These are phyloP conservation scores for Esox lucius DNA, from an alignment of 2,797 vertebrate genomes.

Conservation along the genomic window DNA sequence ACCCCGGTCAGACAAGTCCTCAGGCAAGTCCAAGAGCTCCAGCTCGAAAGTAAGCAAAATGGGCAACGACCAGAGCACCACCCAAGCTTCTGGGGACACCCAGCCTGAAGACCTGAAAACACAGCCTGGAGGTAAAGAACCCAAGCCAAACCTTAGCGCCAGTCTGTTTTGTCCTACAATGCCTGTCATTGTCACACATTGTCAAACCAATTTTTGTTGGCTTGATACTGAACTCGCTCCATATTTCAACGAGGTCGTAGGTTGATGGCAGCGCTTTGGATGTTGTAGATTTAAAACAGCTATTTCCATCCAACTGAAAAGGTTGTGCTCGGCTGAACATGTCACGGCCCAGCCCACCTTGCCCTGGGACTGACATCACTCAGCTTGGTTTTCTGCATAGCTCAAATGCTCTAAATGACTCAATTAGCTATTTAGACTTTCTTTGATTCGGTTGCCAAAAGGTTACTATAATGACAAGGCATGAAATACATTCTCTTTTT, in stretches of 20 bases:
- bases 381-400: not conserved
- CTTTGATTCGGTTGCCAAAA: constrained; percentile 27
- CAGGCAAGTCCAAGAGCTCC: constrained; percentile 42
- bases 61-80: constrained; percentile 14
- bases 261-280: too few species aligned
- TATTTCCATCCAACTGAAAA: not conserved
- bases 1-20: constrained; percentile 20
- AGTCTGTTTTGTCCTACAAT: not conserved
- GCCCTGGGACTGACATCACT: not conserved
- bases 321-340: not conserved
- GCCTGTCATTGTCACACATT: not conserved
- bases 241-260: too few species aligned
- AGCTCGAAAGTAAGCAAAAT: constrained; percentile 28
- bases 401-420: constrained; percentile 7
- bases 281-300: too few species aligned
- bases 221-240: not conserved
- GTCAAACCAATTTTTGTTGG: not conserved
- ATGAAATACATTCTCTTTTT: constrained; percentile 25
- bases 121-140: constrained; percentile 39
- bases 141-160: not conserved
- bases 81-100: constrained; percentile 9
- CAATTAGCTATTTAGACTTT: constrained; percentile 10
- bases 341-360: not conserved
- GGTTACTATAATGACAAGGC: constrained; percentile 38
- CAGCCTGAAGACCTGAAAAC: constrained; percentile 12